Base-by-base conservation (phyloP, 2,797 vertebrate genomes). In the Oreonectes daqikongensis region DNA sequence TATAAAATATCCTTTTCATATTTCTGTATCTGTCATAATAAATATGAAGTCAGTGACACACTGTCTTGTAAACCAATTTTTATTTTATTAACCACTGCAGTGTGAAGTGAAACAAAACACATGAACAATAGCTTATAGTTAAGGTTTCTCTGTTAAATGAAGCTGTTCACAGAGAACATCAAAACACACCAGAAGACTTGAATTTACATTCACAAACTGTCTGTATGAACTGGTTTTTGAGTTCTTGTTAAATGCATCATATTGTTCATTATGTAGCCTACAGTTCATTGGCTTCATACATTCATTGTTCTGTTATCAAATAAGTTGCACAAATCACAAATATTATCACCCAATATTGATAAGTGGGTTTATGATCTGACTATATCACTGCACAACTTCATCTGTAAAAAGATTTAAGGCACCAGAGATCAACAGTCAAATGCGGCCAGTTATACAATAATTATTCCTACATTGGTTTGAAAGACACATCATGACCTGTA, bases 401-500 rank as follows among this genome's bases (percentile, higher is more conserved):
- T 50, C 30, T 30, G 5, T 5, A 4, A 18, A 69, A 71, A 70
- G 46, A 72, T 72, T 63, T 83, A 84, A 84, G 84, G 82, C 82
- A 85, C 72, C 78, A 53, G 75, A 60, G 75, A 65, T 80, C 78
- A 82, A 82, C 69, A 75, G 72, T 82, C 80, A 65, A 66, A 40
- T 65, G 32, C 42, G 30, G 59, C 46, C 57, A 17, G 40, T 57
- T 74, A 50, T 15, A 63, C 52, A 68, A 57, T 50, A 46, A 74
- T 4, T 53, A 42, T 4, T 46, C 11, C 32, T 67, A 15, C 35
- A 38, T 77, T 74, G 67, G 74, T 72, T 69, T 38, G 46, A 69
- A 38, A 26, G 28, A 72, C 28, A 68, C 38, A 10, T 42, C 20
- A 65, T 53, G 42, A 40, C 30, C 17, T 28, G 22, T 40, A 57